A percentile compares a stretch with the other conserved stretches of the same genome.
Evolutionary conservation across 2,113 vertebrate genomes (phyloP).

Genomic region (Hemiprocne comata): DNA sequence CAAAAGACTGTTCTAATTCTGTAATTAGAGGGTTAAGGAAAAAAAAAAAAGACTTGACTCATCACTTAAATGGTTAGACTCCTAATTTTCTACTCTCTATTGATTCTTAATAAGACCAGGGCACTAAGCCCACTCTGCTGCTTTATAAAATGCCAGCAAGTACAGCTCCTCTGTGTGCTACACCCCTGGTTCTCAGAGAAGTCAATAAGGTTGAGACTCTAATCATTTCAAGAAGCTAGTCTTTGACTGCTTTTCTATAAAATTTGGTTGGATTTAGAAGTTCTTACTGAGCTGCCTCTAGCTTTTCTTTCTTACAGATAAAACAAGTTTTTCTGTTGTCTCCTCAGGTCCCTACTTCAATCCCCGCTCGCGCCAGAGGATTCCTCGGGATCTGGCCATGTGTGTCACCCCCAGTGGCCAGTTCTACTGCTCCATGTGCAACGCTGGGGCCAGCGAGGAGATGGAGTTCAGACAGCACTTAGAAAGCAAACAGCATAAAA

Average conservation of each 20-base stretch:
- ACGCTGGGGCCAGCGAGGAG: constrained; percentile 93
- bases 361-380: constrained; percentile 92
- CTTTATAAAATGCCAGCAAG: background rate
- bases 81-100: background rate
- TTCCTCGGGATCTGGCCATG: constrained; percentile 96
- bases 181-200: background rate
- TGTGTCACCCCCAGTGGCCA: constrained; percentile 97
- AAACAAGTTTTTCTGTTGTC: background rate
- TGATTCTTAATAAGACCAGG: background rate
- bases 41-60: background rate
- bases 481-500: constrained; percentile 97
- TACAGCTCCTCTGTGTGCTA: background rate
- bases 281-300: background rate
- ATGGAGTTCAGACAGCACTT: constrained; percentile 94
- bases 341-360: constrained; percentile 93
- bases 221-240: background rate
- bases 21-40: background rate
- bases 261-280: background rate
- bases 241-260: background rate
- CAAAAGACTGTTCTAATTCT: background rate
- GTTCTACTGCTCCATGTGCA: constrained; percentile 99
- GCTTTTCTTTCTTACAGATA: background rate
- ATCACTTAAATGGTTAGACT: background rate
- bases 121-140: background rate
- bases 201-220: background rate